A percentile compares a stretch with the other conserved stretches of the same genome.
phyloP scores from a whole-genome alignment of 2,113 vertebrate species.

The Calidris pygmaea region DNA sequence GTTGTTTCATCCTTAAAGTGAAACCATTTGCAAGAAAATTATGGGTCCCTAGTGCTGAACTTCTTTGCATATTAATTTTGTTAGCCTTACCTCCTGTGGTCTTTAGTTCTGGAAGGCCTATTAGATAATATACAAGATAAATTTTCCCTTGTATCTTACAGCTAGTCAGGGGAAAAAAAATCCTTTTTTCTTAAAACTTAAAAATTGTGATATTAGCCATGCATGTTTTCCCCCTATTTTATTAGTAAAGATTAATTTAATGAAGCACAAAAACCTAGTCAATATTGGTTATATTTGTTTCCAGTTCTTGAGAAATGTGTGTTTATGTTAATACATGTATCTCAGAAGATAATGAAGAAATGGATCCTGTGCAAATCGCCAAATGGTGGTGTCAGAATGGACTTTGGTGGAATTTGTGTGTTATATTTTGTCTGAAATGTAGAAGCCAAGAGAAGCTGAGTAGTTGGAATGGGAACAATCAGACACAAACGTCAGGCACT shows the following conservation, averaged over 20 bases:
- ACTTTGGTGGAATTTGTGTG: not conserved
- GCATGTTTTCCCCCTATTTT: constrained; percentile 39
- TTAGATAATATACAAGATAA: constrained; percentile 86
- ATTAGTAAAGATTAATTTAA: constrained; percentile 67
- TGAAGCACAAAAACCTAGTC: constrained; percentile 53
- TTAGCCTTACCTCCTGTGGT: constrained; percentile 96
- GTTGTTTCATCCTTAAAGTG: constrained; percentile 91
- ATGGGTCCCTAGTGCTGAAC: constrained; percentile 92
- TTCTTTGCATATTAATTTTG: constrained; percentile 99
- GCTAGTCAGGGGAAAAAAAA: constrained; percentile 60
- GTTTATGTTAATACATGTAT: constrained; percentile 13
- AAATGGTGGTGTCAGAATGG: not conserved
- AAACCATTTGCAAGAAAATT: constrained; percentile 97
- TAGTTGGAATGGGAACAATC: not conserved
- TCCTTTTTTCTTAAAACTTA: constrained; percentile 71
- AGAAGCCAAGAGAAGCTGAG: not conserved
- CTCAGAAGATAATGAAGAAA: not conserved
- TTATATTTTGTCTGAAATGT: not conserved
- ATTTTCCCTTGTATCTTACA: constrained; percentile 77
- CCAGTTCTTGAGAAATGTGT: constrained; percentile 25
- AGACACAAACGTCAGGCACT: not conserved
- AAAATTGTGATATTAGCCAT: constrained; percentile 62
- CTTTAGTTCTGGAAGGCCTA: constrained; percentile 88
- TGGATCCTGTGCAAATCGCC: not conserved
- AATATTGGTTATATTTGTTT: constrained; percentile 57